Evolutionary conservation across 2,888 invertebrate genomes (phyloP), one percentile per base, ranked within the genome.

Genomic region (Tenthredo notha): DNA sequence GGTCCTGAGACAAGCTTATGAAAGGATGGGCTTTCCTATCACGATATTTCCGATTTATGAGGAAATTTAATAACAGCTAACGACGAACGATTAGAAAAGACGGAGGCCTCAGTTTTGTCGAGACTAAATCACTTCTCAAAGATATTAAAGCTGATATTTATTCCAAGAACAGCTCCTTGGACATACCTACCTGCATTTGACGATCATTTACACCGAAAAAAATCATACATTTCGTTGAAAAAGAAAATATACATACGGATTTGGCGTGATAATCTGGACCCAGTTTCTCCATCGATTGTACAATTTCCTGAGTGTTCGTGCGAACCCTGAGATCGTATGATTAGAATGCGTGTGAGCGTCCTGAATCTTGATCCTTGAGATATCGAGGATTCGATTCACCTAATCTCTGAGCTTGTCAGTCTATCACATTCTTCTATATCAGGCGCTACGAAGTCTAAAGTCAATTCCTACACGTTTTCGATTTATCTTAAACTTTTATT

Each of bases 1-100:
- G 37, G 80, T 10, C n/a, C 18, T 58, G 80, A n/a, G 80, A 37
- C 40, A 25, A 61, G 61, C 37, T 50, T 37, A 25, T 37, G 47
- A 80, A 80, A 61, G 61, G 50, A 12, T 40, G 40, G 12, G 37
- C 58, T 61, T 15, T 61, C 7, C 33, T 61, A 40, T 43, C 61
- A 80, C 40, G 80, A 61, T 80, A 40, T 61, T 80, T 80, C 80
- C 58, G 40, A 61, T 80, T 80, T 61, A 21, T 61, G 37, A 61
- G 21, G 21, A 37, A 61, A 40, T 80, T 80, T 40, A 80, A 25
- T 78, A 58, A 77, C 58, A 61, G 75, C 7, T n/a, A 61, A 61
- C 61, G 37, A 37, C n/a, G 40, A 61, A 37, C 40, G 40, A 78
- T 78, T 37, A 61, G 67, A 67, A 25, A 18, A 15, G 40, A 74